A percentile compares a stretch with the other conserved stretches of the same genome.
phyloP scores from a whole-genome alignment of 2,113 vertebrate genomes.

The Cervus canadensis region DNA sequence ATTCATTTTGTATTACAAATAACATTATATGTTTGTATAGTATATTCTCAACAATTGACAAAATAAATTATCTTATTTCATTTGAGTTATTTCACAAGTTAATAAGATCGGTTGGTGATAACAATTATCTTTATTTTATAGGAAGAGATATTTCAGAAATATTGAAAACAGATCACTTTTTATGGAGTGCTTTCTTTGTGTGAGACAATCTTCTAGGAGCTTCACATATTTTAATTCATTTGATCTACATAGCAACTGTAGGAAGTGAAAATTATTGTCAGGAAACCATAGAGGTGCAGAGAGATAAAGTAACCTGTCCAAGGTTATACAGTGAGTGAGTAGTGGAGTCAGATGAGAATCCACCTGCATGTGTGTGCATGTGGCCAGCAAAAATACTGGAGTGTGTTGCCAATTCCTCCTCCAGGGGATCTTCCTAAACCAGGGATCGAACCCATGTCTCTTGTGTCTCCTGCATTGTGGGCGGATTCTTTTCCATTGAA shows the following conservation, averaged over 20 bases:
- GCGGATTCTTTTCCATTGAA: neutral
- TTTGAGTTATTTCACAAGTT: neutral
- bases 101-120: neutral
- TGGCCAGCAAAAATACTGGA: neutral
- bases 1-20: neutral
- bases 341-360: neutral
- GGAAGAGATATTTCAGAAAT: neutral
- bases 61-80: neutral
- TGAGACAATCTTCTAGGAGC: neutral
- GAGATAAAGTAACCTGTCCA: neutral
- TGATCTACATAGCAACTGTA: neutral
- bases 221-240: neutral
- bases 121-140: neutral
- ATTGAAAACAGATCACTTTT: neutral
- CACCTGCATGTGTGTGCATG: neutral
- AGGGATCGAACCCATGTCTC: neutral
- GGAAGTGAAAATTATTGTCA: neutral
- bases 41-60: neutral
- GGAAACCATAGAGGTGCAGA: neutral
- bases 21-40: neutral
- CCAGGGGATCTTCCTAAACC: neutral
- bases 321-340: neutral
- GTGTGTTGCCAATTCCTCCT: neutral
- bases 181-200: neutral
- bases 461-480: rapidly evolving